Base-by-base conservation (phyloP, 2,113 vertebrate species). In the Plecotus auritus region DNA sequence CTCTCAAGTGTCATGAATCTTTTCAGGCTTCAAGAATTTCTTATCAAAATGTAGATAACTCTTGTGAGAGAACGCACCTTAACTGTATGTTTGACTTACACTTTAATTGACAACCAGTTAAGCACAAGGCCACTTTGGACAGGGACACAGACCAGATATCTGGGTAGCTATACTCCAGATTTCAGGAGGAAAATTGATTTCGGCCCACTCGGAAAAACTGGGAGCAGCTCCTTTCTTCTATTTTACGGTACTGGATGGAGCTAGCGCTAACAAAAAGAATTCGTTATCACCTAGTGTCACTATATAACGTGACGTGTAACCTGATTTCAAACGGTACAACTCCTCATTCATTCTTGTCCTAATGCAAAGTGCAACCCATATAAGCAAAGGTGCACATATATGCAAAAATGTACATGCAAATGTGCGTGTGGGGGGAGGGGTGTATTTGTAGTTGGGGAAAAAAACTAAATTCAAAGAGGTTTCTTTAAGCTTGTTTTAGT, bases 31-130 rank as follows among this genome's bases (percentile, higher is more conserved):
- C 12, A 92, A 92, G 67, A 87, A 6, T 91, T 87, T 92, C 59
- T 96, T 94, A 72, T 82, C 20, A 85, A 87, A 90, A 85, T 92
- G 80, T 87, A 96, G 95, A 82, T 91, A 91, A 47, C 11, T 49
- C 49, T 56, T 45, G 12, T 45, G 45, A 76, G 35, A 42, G 51
- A 61, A 64, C 17, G 35, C 3, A 70, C 16, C 30, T 83, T 81
- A 90, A 77, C 26, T 84, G 9, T n/a, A 37, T 49, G 35, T 92
- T 88, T 77, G 80, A 32, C 22, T 95, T 91, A 85, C 8, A 61
- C 32, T 91, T 72, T 88, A 88, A 83, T 4, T 84, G 84, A 81
- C 61, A 61, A 26, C 20, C 69, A 51, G 37, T 56, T 90, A 87
- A 54, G 35, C 45, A 4, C 12, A 73, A 22, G 40, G 77, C 28